Conservation (phyloP, 2,888 invertebrate genomes). For the Apeira syringaria region DNA sequence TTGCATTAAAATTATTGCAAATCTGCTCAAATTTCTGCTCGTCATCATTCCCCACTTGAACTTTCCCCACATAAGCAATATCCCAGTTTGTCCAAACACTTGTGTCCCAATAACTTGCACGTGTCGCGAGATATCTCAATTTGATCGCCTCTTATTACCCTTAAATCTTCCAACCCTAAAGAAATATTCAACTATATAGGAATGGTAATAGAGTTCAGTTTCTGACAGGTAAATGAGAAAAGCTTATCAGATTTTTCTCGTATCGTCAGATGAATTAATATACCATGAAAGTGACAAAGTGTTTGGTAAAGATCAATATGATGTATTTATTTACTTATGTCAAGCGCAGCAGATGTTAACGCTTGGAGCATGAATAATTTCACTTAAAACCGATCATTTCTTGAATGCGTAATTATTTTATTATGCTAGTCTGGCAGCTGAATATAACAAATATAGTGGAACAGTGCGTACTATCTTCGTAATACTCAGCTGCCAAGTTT, state of each 20-base stretch:
- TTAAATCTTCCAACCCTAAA: constrained; percentile 33
- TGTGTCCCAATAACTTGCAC: constrained; percentile 77
- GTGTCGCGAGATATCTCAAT: constrained; percentile 77
- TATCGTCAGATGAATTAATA: constrained; percentile 64
- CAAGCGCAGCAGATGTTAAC: background rate
- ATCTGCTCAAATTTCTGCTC: constrained; percentile 12
- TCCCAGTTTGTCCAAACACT: constrained; percentile 77
- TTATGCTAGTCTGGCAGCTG: no score
- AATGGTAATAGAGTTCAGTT: constrained; percentile 23
- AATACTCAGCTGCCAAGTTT: no score
- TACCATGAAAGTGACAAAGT: constrained; percentile 59
- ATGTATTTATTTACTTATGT: constrained; percentile 34
- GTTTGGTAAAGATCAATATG: constrained; percentile 39
- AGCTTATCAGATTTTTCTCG: constrained; percentile 48
- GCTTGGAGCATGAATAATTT: constrained; percentile 8
- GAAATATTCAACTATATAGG: constrained; percentile 24
- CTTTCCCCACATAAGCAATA: constrained; percentile 75
- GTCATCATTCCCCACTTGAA: constrained; percentile 28
- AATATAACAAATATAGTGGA: no score
- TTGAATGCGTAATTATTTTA: no score
- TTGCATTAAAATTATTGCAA: no score
- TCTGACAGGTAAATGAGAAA: constrained; percentile 5
- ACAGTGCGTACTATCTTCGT: no score
- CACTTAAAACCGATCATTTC: no score
- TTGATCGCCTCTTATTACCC: constrained; percentile 65